These are phyloP conservation scores for Scylla paramamosain DNA, from an alignment of 1,140 invertebrate species.

Conservation along the genomic window DNA sequence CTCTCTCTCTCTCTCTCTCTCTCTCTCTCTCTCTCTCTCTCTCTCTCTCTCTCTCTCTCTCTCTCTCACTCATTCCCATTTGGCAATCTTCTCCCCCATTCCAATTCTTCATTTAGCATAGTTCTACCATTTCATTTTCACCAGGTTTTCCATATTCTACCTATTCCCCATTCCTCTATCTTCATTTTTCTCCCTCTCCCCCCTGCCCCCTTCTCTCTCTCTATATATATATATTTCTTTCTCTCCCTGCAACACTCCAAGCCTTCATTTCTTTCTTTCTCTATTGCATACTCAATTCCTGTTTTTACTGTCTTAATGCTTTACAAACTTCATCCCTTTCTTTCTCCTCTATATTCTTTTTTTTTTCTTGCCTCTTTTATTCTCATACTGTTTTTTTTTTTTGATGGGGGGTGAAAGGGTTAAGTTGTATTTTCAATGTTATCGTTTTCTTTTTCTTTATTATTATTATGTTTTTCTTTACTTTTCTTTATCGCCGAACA, in stretches of 20 bases:
- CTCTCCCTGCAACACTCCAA: background rate
- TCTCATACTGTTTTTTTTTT: background rate
- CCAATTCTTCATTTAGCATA: background rate
- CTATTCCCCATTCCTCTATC: background rate
- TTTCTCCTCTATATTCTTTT: background rate
- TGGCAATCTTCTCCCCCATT: background rate
- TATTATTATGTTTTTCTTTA: background rate
- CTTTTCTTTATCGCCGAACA: no score
- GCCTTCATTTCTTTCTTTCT: background rate
- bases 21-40: slow-evolving; percentile 3
- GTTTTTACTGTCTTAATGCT: background rate
- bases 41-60: slow-evolving; percentile 3
- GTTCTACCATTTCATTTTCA: background rate
- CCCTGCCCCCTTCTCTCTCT: background rate
- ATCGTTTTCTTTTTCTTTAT: background rate
- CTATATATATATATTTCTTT: background rate
- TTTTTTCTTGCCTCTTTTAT: background rate
- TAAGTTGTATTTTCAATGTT: background rate
- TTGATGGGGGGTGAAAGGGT: background rate
- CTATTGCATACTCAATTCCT: background rate
- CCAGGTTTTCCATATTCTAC: background rate
- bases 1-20: background rate
- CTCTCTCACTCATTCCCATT: background rate
- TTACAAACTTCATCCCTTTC: background rate
- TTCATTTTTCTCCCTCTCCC: background rate